Evolutionary conservation across 2,888 invertebrate genomes (phyloP).

Genomic region (Synergus japonicus): DNA sequence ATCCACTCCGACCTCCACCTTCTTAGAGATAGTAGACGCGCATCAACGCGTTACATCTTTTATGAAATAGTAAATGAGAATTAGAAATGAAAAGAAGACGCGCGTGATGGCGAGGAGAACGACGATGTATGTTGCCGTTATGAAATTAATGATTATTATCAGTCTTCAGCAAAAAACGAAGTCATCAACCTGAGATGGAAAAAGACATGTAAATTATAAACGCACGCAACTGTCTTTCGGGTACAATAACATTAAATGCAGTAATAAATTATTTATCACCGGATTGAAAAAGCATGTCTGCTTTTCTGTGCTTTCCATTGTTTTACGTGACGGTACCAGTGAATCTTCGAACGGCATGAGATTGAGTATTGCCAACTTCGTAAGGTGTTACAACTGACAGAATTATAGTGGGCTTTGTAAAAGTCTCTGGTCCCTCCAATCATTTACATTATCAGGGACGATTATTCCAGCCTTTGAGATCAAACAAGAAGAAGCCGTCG

Average conservation of each 20-base stretch:
- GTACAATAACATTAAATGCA: background rate
- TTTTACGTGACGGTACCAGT: background rate
- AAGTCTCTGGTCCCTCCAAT: background rate
- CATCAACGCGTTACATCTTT: conserved; percentile 73
- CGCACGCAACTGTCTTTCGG: no score
- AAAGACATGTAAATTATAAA: no score
- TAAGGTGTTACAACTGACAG: background rate
- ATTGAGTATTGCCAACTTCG: background rate
- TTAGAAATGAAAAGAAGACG: conserved; percentile 53
- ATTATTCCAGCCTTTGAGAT: conserved; percentile 6
- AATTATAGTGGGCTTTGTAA: background rate
- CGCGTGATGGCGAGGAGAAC: background rate
- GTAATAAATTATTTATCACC: background rate
- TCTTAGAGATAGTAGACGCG: conserved; percentile 72
- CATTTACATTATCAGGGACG: background rate
- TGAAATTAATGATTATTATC: background rate
- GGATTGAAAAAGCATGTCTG: no score
- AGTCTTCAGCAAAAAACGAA: background rate
- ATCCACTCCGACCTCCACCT: conserved; percentile 76
- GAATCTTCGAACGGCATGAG: background rate
- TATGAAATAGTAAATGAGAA: conserved; percentile 68
- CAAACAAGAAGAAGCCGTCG: conserved; percentile 47
- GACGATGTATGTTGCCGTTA: background rate
- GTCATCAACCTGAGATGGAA: background rate
- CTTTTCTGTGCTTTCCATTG: no score